Base-by-base conservation (phyloP, 2,888 invertebrate species). In the Ceraclea dissimilis region DNA sequence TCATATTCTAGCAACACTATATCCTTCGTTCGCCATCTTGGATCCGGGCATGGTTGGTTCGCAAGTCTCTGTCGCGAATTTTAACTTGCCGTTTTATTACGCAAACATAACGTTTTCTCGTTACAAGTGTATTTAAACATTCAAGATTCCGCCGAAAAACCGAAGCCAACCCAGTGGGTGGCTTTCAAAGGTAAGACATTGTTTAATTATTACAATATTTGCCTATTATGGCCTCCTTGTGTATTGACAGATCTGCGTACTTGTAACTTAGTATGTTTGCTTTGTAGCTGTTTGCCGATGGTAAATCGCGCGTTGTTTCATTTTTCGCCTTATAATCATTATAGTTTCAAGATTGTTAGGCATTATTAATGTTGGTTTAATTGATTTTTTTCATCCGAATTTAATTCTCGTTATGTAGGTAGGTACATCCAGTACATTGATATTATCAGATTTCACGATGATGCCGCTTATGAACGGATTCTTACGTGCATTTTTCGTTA, bases 91-190 rank as follows among this genome's bases (percentile, higher is more conserved):
- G 50, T 39, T 47, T 54, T 34, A 49, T 46, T 46, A 39, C 46
- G 58, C 54, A 71, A 76, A 72, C 70, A 71, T 73, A 71, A 69
- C 70, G 71, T 76, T 77, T 76, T 76, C 74, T 72, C 70, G 74
- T 75, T 75, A 75, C 73, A 73, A 76, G 77, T 77, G 77, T 75
- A 70, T 75, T 69, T 77, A 85, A 84, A 79, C 83, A 79, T 81
- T 79, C 86, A 86, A 83, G 84, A 87, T 87, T 87, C 86, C 86
- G 85, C 82, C 85, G 79, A 82, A 81, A 86, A 83, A 78, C 79
- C 79, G 78, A 80, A 82, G 81, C 83, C 85, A 81, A 82, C 85
- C 86, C 85, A 83, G 80, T 82, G 86, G 86, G 86, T 86, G 86
- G 86, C 86, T 81, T 78, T 80, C 75, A 76, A 79, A 81, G 83